These are phyloP conservation scores for Pelodiscus sinensis DNA, from an alignment of 2,113 vertebrate species.

Conservation along the genomic window DNA sequence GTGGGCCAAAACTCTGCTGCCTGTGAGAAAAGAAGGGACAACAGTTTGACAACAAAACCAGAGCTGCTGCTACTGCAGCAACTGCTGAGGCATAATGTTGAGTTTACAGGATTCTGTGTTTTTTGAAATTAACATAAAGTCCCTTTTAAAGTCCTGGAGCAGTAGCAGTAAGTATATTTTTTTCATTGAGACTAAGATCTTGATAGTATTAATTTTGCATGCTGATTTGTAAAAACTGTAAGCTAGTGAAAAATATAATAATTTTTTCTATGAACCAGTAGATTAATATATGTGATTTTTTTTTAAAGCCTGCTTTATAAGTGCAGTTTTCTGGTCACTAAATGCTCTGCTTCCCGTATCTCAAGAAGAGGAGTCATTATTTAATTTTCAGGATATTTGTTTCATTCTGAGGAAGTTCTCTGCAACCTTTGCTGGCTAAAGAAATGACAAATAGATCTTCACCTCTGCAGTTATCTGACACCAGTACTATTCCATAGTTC, in stretches of 20 bases:
- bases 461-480: neutral
- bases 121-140: conserved; percentile 99
- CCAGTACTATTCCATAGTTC: conserved; percentile 29
- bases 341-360: neutral
- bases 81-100: conserved; percentile 84
- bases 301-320: neutral
- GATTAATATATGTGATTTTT: neutral
- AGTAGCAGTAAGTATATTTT: conserved; percentile 89
- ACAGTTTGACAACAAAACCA: conserved; percentile 48
- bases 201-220: conserved; percentile 24
- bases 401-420: conserved; percentile 52
- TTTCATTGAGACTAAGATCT: neutral
- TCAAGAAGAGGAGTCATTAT: neutral
- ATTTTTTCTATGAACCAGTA: neutral
- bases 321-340: neutral
- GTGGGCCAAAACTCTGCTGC: conserved; percentile 69
- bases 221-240: neutral
- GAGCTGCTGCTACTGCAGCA: conserved; percentile 29
- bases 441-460: neutral
- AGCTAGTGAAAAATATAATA: neutral
- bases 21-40: conserved; percentile 57
- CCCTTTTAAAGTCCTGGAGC: conserved; percentile 96
- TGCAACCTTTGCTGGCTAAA: neutral
- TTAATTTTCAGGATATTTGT: neutral
- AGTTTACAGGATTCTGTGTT: conserved; percentile 96